Conservation (phyloP, 2,888 invertebrate genomes). For the Sturmia bella region DNA sequence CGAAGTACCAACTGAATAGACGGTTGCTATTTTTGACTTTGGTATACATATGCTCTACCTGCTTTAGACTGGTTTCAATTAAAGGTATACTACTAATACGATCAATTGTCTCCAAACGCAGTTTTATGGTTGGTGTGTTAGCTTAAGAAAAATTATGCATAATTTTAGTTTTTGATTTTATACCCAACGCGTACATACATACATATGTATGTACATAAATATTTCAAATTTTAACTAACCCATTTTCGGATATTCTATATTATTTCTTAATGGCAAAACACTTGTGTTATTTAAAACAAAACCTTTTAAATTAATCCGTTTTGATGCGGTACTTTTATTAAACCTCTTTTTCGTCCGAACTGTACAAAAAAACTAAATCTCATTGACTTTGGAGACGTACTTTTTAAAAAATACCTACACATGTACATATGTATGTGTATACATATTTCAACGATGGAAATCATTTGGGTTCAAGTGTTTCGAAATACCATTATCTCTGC, state of each 20-base stretch:
- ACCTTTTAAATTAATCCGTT: constrained; percentile 35
- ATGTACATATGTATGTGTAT: not conserved
- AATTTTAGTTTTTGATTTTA: not conserved
- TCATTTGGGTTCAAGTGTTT: not conserved
- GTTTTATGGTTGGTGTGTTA: constrained; percentile 75
- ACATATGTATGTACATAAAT: too few species aligned
- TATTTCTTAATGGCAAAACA: not conserved
- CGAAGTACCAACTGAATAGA: constrained; percentile 88
- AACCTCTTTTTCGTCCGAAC: constrained; percentile 53
- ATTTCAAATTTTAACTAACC: constrained; percentile 55
- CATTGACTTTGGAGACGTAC: constrained; percentile 40
- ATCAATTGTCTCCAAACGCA: constrained; percentile 87
- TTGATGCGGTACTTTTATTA: constrained; percentile 31
- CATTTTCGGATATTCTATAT: constrained; percentile 39
- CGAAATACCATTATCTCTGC: not conserved
- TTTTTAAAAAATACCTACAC: constrained; percentile 45
- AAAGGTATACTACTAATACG: constrained; percentile 91
- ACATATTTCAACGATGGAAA: not conserved
- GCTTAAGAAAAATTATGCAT: constrained; percentile 63
- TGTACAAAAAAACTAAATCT: constrained; percentile 51
- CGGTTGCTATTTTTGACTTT: constrained; percentile 90
- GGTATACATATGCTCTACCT: constrained; percentile 88
- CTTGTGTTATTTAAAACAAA: constrained; percentile 5
- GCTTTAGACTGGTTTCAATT: constrained; percentile 89
- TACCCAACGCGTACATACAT: too few species aligned